phyloP scores from a whole-genome alignment of 2,797 vertebrate genomes.

The Enteromius treurensis region DNA sequence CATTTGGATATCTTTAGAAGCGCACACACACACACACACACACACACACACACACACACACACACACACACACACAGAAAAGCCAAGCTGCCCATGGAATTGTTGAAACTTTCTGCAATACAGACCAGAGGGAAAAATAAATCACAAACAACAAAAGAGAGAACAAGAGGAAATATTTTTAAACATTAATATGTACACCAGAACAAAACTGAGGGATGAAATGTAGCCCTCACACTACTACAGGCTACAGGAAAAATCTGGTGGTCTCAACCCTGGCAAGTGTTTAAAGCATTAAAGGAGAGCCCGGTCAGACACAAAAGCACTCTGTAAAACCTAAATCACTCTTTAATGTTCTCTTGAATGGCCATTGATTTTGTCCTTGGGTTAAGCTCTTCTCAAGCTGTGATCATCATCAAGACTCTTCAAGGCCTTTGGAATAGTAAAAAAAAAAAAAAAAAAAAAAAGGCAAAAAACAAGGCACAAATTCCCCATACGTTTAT shows the following conservation, averaged over 20 bases:
- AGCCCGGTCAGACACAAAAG: slow-evolving; percentile 29
- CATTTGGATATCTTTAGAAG: background rate
- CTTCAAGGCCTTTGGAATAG: slow-evolving; percentile 37
- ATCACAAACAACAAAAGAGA: background rate
- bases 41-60: background rate
- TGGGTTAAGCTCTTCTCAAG: slow-evolving; percentile 47
- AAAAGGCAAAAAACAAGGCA: background rate
- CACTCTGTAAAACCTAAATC: slow-evolving; percentile 57
- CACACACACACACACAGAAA: background rate
- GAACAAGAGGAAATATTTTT: background rate
- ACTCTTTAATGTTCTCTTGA: slow-evolving; percentile 52
- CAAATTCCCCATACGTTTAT: background rate
- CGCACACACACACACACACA: background rate
- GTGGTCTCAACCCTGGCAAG: background rate
- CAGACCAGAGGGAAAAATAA: background rate
- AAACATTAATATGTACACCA: background rate
- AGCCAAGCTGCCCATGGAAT: background rate
- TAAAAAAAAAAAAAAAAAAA: slow-evolving; percentile 15
- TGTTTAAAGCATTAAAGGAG: slow-evolving; percentile 23
- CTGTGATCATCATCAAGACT: slow-evolving; percentile 46
- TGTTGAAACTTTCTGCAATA: background rate
- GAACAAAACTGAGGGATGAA: background rate
- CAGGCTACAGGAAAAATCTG: slow-evolving; percentile 20
- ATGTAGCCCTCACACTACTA: background rate
- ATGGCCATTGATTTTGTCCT: slow-evolving; percentile 59